A percentile compares a stretch with the other conserved stretches of the same genome.
phyloP scores from a whole-genome alignment of 2,797 vertebrate genomes.

The Darevskia nairensis region DNA sequence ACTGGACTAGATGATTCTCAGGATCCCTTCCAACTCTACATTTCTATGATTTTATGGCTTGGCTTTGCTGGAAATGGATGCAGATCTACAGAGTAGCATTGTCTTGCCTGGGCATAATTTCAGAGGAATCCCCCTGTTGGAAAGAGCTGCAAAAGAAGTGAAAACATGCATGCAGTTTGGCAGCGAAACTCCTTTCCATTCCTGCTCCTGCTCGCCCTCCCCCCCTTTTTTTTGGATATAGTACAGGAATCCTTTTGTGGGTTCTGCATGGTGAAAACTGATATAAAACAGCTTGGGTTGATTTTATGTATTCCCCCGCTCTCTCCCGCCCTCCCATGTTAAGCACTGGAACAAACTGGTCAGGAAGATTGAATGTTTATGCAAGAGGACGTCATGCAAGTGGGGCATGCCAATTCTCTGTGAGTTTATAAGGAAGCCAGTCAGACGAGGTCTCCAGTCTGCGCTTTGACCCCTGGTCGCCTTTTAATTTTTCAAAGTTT shows the following conservation, averaged over 20 bases:
- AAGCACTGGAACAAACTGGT: slow-evolving; percentile 78
- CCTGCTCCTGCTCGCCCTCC: slow-evolving; percentile 2
- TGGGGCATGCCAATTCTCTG: slow-evolving; percentile 74
- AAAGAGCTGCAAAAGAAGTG: slow-evolving; percentile 51
- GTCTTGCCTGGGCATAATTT: slow-evolving; percentile 30
- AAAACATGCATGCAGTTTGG: slow-evolving; percentile 47
- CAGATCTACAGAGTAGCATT: neutral
- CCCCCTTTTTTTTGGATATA: slow-evolving; percentile 56
- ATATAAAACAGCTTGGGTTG: slow-evolving; percentile 77
- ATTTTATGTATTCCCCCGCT: slow-evolving; percentile 61
- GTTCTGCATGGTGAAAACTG: slow-evolving; percentile 66
- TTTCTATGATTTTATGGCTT: too few species aligned
- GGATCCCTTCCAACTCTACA: too few species aligned
- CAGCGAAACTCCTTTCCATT: slow-evolving; percentile 42
- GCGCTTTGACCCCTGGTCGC: slow-evolving; percentile 79
- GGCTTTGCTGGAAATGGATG: neutral
- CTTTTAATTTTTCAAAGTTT: slow-evolving; percentile 78
- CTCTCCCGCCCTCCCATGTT: slow-evolving; percentile 68
- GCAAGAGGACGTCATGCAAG: slow-evolving; percentile 76
- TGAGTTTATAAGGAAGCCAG: slow-evolving; percentile 80
- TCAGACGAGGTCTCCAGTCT: slow-evolving; percentile 80
- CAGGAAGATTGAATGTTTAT: slow-evolving; percentile 79
- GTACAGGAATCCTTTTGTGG: slow-evolving; percentile 71
- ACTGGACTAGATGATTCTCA: too few species aligned
- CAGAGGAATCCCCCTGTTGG: slow-evolving; percentile 31